Evolutionary conservation across 2,113 vertebrate species (phyloP).

Genomic region (Pongo abelii): DNA sequence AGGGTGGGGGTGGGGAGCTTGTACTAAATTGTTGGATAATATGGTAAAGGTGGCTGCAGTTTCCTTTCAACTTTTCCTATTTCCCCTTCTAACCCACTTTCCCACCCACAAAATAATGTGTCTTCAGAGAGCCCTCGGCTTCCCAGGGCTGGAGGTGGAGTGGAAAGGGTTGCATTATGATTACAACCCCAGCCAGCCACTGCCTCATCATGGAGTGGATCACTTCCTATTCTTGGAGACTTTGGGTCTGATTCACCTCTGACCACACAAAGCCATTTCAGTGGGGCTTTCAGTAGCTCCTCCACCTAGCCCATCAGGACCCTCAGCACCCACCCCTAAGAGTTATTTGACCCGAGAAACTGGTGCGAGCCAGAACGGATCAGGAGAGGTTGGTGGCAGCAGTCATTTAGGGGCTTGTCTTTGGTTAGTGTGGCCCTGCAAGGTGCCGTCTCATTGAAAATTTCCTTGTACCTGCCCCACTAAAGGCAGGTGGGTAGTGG

Average conservation of each 20-base stretch:
- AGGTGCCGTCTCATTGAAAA: background rate
- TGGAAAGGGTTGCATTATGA: accelerated
- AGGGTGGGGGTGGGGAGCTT: background rate
- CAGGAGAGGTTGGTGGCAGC: background rate
- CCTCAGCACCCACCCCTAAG: background rate
- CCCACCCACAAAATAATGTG: background rate
- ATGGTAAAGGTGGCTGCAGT: background rate
- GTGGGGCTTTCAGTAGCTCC: background rate
- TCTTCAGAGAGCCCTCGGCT: too few species aligned
- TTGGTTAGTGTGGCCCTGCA: background rate
- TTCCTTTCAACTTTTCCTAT: background rate
- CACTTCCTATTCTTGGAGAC: background rate
- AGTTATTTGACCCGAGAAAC: background rate
- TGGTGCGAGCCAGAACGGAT: background rate
- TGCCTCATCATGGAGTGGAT: accelerated
- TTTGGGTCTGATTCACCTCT: background rate
- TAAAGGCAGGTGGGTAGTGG: background rate
- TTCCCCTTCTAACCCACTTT: background rate
- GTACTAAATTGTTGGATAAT: background rate
- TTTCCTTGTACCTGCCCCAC: background rate
- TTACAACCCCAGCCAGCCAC: background rate
- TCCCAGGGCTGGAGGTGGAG: background rate
- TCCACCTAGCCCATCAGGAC: too few species aligned
- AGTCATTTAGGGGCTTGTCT: background rate
- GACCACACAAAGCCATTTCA: background rate